phyloP scores from a whole-genome alignment of 2,113 vertebrate genomes.

The Chaenogobius annularis region DNA sequence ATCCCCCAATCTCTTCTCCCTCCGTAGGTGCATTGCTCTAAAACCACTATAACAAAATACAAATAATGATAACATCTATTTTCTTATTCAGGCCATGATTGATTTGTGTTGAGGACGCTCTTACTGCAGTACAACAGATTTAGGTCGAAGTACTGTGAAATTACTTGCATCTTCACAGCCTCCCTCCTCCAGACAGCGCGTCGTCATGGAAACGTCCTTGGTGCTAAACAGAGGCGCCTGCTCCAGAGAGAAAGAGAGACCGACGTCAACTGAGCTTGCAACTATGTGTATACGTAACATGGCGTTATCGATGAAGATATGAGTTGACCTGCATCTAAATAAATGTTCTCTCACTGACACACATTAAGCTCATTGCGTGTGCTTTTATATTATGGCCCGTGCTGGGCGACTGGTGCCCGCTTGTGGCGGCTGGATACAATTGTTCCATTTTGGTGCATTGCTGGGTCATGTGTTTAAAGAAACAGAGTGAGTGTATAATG shows the following conservation, averaged over 20 bases:
- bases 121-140: neutral
- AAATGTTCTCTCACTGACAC: neutral
- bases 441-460: conserved; percentile 36
- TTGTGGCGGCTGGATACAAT: conserved; percentile 37
- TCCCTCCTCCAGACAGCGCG: conserved; percentile 36
- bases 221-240: conserved; percentile 49
- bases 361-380: neutral
- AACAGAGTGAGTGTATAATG: conserved; percentile 14
- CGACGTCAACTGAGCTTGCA: neutral
- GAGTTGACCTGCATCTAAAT: neutral
- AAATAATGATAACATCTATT: neutral
- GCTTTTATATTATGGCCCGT: neutral
- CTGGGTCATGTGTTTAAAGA: conserved; percentile 14
- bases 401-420: conserved; percentile 37
- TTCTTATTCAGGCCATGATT: neutral
- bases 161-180: conserved; percentile 40
- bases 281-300: neutral
- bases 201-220: conserved; percentile 71
- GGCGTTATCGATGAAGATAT: neutral
- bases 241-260: conserved; percentile 16
- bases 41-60: neutral
- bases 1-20: conserved; percentile 1
- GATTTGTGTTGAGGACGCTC: neutral
- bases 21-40: neutral
- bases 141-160: conserved; percentile 32